These are phyloP conservation scores for Onychostoma macrolepis DNA, from an alignment of 2,113 vertebrate genomes.

Conservation along the genomic window DNA sequence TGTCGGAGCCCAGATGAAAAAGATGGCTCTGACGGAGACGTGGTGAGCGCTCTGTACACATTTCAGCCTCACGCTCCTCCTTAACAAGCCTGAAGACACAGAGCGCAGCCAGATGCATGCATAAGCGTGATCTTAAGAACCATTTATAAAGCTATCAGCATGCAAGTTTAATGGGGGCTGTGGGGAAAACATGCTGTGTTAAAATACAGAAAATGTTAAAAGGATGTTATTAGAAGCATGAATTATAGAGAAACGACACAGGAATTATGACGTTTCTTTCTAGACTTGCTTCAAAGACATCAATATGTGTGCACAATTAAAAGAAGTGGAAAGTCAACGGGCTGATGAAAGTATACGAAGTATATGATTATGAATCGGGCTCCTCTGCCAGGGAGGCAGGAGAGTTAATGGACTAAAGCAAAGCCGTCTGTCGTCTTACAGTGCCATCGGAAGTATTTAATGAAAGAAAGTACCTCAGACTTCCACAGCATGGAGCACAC, in stretches of 20 bases:
- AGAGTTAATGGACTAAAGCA: conserved; percentile 17
- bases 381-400: background rate
- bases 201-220: conserved; percentile 76
- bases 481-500: background rate
- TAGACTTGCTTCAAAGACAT: conserved; percentile 37
- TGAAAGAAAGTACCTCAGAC: conserved; percentile 28
- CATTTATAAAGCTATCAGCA: conserved; percentile 72
- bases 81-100: conserved; percentile 65
- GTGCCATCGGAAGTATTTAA: background rate
- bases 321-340: conserved; percentile 38
- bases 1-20: conserved; percentile 37
- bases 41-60: conserved; percentile 51
- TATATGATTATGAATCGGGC: conserved; percentile 41
- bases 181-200: conserved; percentile 68
- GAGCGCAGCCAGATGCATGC: conserved; percentile 52
- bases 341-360: conserved; percentile 27
- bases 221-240: conserved; percentile 72
- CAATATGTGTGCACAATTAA: conserved; percentile 32
- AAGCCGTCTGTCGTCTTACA: conserved; percentile 10
- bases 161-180: conserved; percentile 74
- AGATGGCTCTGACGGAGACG: conserved; percentile 46
- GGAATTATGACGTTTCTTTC: conserved; percentile 58
- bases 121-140: conserved; percentile 56
- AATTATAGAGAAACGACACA: conserved; percentile 69
- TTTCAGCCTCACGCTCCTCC: conserved; percentile 37